Evolutionary conservation across 2,113 vertebrate genomes (phyloP).

Genomic region (Galeopterus variegatus): DNA sequence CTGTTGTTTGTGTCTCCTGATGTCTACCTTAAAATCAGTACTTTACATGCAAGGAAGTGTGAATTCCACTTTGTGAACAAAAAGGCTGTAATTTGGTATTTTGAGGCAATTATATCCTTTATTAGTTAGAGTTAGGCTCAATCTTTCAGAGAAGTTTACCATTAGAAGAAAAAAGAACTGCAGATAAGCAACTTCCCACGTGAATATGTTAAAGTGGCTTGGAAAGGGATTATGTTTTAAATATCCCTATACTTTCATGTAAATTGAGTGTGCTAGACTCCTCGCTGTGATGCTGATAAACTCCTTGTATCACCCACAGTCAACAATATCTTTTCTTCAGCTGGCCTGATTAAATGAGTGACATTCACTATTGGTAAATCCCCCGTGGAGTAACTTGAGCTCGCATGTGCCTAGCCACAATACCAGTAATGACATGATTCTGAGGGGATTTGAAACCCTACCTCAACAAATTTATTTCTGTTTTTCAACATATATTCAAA

Average conservation of each 20-base stretch:
- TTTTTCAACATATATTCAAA: constrained; percentile 90
- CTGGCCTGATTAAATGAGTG: constrained; percentile 82
- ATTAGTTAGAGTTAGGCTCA: constrained; percentile 8
- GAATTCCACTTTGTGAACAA: background rate
- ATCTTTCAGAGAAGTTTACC: constrained; percentile 54
- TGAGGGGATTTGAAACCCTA: constrained; percentile 86
- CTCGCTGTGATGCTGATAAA: constrained; percentile 79
- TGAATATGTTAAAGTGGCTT: constrained; percentile 67
- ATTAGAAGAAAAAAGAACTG: constrained; percentile 10
- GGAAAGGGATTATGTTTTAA: constrained; percentile 68
- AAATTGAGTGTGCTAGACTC: constrained; percentile 67
- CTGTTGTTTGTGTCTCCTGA: background rate
- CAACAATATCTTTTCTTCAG: constrained; percentile 82
- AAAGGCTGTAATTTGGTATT: background rate
- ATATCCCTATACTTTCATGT: constrained; percentile 68
- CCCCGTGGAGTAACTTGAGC: constrained; percentile 75
- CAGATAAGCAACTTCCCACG: constrained; percentile 47
- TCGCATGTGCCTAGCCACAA: constrained; percentile 64
- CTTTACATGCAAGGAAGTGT: background rate
- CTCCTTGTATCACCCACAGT: constrained; percentile 73
- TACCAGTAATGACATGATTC: constrained; percentile 87
- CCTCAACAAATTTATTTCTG: constrained; percentile 87
- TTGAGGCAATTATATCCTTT: constrained; percentile 2
- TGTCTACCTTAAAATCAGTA: background rate
- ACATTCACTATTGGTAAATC: constrained; percentile 80